Evolutionary conservation across 2,797 vertebrate genomes (phyloP), one percentile per base, ranked within the genome.

Genomic region (Holocentrus rufus): DNA sequence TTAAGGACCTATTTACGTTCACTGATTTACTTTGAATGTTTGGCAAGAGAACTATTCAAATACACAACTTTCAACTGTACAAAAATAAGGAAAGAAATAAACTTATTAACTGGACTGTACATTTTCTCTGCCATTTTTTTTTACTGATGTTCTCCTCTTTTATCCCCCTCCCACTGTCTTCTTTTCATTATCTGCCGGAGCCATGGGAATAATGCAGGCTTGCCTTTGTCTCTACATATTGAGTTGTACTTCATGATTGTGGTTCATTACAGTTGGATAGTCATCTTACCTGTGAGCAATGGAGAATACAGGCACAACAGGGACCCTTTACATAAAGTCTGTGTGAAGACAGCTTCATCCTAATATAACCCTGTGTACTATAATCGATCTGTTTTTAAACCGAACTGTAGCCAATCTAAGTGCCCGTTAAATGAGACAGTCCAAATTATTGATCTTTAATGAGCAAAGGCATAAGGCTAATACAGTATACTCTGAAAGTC

Each of bases 191-290:
- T 81, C 75, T 63, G 50, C 53, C 67, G 49, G 62, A 22, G 27
- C 62, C 74, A 72, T 59, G 59, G 52, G 79, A 77, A 81, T 66
- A 57, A 63, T 47, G 58, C 36, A 39, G 36, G 36, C 36, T 39
- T 39, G 36, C 68, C 72, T 81, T 80, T 76, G 78, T 88, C 78
- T 83, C 79, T 63, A 61, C 76, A 85, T 83, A 67, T 67, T 82
- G 77, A 66, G 69, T 66, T 76, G 72, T 72, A 67, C 75, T 82
- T 74, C 77, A 81, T 75, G 82, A 74, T 58, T 50, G 59, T 4
- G 60, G 60, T 69, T 83, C 79, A 80, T 85, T 83, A 69, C 72
- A 67, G 65, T 61, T 30, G 72, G 72, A 71, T 57, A 63, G 62
- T 73, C 47, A 23, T 79, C 65, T 65, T 56, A 77, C 65, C 73